Evolutionary conservation across 2,888 invertebrate species (phyloP), one percentile per base, ranked within the genome.

Genomic region (Drosophila flavopinicola): DNA sequence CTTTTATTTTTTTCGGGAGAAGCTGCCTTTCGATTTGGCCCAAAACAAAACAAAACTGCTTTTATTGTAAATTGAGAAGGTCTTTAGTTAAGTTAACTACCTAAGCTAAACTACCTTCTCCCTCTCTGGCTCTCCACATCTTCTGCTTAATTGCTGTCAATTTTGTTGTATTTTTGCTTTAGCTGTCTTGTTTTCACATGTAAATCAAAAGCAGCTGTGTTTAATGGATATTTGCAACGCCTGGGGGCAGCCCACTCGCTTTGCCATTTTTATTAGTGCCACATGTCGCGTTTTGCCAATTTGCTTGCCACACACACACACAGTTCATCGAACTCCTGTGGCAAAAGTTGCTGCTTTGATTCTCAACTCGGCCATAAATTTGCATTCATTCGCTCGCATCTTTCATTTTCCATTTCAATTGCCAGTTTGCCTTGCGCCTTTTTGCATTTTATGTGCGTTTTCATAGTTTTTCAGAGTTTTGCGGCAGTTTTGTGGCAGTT

Each of bases 171-270:
- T 20, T 20, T n/a, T n/a, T n/a, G n/a, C n/a, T n/a, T n/a, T n/a
- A n/a, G 74, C 57, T 75, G 54, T 52, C 45, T 66, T 47, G 49
- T 75, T 58, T 78, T 49, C 52, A 57, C 11, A 52, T 66, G 53
- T 41, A 80, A 84, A 86, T 77, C 85, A 84, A 37, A 63, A 77
- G 64, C 78, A 79, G 85, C 82, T 86, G 78, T 59, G 33, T 33
- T 37, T 65, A 17, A 20, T 25, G 57, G n/a, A n/a, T n/a, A n/a
- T n/a, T n/a, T n/a, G n/a, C n/a, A n/a, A n/a, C 13, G 39, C 9
- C 44, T 33, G 13, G 33, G 30, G 51, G 42, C 60, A 66, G 13
- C 73, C 58, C 70, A 64, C 76, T 56, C 42, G 48, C 53, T 77
- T 57, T 57, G 53, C 66, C 66, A 42, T 3, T 27, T 68, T 77